Evolutionary conservation across 2,113 vertebrate genomes (phyloP).

Genomic region (Dipodomys ordii): DNA sequence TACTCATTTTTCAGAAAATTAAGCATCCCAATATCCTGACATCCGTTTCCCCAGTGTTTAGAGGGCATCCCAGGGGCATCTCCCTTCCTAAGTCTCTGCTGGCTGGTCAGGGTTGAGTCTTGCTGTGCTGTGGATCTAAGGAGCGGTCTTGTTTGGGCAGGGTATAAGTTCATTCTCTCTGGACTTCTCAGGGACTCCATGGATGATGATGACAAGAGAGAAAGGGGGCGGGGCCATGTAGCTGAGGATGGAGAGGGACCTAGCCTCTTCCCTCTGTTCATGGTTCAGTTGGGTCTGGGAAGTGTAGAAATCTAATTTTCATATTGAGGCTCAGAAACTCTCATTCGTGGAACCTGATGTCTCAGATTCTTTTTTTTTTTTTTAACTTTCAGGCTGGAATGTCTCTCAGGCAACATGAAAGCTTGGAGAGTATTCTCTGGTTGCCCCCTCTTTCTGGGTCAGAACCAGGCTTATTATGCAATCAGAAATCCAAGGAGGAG

Average conservation of each 20-base stretch:
- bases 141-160: neutral
- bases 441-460: conserved; percentile 70
- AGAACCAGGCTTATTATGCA: conserved; percentile 71
- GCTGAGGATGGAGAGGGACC: neutral
- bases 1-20: neutral
- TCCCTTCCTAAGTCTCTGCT: neutral
- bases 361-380: conserved; percentile 13
- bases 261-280: neutral
- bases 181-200: neutral
- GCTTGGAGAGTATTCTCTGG: conserved; percentile 21
- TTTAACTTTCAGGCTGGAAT: conserved; percentile 24
- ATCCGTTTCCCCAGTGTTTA: neutral
- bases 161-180: neutral
- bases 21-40: neutral
- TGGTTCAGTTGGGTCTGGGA: conserved; percentile 7
- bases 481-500: conserved; percentile 66
- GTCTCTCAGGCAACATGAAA: conserved; percentile 59
- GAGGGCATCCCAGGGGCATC: neutral
- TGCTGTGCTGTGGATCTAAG: neutral
- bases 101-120: neutral
- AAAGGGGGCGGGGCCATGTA: neutral
- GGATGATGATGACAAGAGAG: neutral
- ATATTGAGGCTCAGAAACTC: conserved; percentile 61
- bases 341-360: conserved; percentile 58
- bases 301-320: conserved; percentile 49